Evolutionary conservation across 2,888 invertebrate genomes (phyloP).

Genomic region (Phengaris arion): DNA sequence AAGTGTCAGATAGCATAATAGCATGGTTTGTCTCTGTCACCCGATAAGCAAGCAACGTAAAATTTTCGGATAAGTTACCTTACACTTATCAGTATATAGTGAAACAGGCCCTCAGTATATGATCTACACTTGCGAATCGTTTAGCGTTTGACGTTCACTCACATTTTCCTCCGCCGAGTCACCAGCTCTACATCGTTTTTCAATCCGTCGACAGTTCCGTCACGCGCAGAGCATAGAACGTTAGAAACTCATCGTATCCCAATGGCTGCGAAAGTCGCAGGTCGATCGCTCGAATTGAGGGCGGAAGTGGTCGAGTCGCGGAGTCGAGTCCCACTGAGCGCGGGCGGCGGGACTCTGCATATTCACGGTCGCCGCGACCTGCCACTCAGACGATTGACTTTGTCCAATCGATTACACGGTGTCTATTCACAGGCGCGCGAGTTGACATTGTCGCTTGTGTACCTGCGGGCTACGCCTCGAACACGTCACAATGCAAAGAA

Average conservation of each 20-base stretch:
- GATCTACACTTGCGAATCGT: neutral
- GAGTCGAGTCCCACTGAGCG: slow-evolving; percentile 49
- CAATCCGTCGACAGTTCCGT: slow-evolving; percentile 49
- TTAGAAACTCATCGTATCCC: slow-evolving; percentile 43
- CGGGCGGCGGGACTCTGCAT: slow-evolving; percentile 53
- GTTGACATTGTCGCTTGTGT: slow-evolving; percentile 51
- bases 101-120: neutral
- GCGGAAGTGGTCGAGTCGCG: slow-evolving; percentile 68
- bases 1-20: too few species aligned
- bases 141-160: slow-evolving; percentile 46
- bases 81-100: too few species aligned
- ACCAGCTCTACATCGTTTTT: slow-evolving; percentile 72
- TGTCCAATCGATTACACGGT: slow-evolving; percentile 69
- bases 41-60: too few species aligned
- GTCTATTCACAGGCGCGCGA: slow-evolving; percentile 59
- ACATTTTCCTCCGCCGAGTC: slow-evolving; percentile 71
- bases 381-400: slow-evolving; percentile 70
- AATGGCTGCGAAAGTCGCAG: slow-evolving; percentile 36
- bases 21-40: too few species aligned
- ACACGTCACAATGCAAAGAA: slow-evolving; percentile 47
- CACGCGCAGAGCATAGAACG: slow-evolving; percentile 50
- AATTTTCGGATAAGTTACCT: too few species aligned
- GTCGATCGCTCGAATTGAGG: slow-evolving; percentile 38
- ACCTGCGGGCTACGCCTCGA: slow-evolving; percentile 55
- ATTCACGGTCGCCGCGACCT: slow-evolving; percentile 76